These are phyloP conservation scores for Oncorhynchus masou DNA, from an alignment of 2,113 vertebrate species.

Conservation along the genomic window DNA sequence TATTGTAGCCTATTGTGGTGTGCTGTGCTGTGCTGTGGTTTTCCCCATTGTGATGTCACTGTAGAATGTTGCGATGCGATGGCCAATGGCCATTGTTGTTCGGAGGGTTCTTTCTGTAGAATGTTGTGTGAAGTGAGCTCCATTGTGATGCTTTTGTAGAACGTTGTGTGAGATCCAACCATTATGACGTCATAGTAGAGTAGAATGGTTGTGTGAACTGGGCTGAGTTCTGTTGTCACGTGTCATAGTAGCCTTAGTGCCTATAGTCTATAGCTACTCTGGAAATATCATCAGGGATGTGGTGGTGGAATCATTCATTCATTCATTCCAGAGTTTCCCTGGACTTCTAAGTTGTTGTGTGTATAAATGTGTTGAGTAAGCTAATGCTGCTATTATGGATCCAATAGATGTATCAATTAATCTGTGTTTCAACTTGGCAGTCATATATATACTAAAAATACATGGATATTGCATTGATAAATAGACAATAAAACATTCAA, in stretches of 20 bases:
- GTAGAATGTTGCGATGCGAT: too few species aligned
- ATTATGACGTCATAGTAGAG: conserved; percentile 23
- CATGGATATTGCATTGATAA: too few species aligned
- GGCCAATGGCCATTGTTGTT: conserved; percentile 15
- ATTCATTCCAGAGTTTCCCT: background rate
- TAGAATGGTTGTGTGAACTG: background rate
- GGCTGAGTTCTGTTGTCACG: background rate
- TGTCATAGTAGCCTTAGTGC: background rate
- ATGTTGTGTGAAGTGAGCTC: background rate
- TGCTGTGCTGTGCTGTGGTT: too few species aligned
- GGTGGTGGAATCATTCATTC: background rate
- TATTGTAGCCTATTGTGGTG: too few species aligned
- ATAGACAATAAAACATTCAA: too few species aligned
- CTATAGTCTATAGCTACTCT: too few species aligned
- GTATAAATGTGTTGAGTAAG: too few species aligned
- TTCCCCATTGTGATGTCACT: too few species aligned
- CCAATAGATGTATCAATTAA: too few species aligned
- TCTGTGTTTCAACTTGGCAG: too few species aligned
- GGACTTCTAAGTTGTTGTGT: background rate
- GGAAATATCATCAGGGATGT: background rate
- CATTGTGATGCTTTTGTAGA: conserved; percentile 30
- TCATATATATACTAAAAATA: too few species aligned
- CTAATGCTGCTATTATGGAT: too few species aligned
- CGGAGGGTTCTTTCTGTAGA: conserved; percentile 18
- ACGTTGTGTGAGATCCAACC: conserved; percentile 29